Base-by-base conservation (phyloP, 2,888 invertebrate species). In the Lamproptera curius region DNA sequence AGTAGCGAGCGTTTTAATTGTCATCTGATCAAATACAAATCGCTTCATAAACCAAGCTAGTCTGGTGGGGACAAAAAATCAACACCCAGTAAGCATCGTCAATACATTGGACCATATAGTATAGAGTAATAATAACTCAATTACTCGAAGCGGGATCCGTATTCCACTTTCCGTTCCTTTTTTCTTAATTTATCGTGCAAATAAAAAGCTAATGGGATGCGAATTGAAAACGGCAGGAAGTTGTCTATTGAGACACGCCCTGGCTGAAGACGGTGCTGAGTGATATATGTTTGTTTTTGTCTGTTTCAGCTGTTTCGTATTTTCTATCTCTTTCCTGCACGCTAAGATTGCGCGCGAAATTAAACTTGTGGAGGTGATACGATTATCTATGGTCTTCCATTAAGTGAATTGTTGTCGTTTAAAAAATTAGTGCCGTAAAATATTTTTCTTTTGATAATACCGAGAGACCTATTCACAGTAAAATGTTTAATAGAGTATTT, bases 231-330 rank as follows among this genome's bases (percentile, higher is more conserved):
- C 48, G 60, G 46, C 58, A 62, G 60, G 57, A 63, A 73, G 65
- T 77, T 83, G 70, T 85, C 85, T 85, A 85, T 81, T 72, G 62
- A 70, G 74, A 62, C 79, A 78, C 85, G 85, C 85, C 85, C 77
- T 63, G 64, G 51, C 53, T 59, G 61, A 55, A 54, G 59, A 57
- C 54, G 59, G 62, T 52, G 60, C 49, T 53, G 49, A 61, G 57
- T 51, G 54, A 64, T 41, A 46, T 63, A 68, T 54, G 55, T 2
- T 61, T 36, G 46, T 75, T 76, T 53, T 69, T 53, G 81, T 62
- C 35, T 54, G 52, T 72, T 16, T 48, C 49, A 36, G 13, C 1
- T 1, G 33, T 42, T 6, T 17, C 16, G 38, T 41, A 26, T 36
- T 47, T 42, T 53, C 43, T 66, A 64, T 63, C 66, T 50, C 47